phyloP scores from a whole-genome alignment of 2,113 vertebrate species.

The Bos javanicus region DNA sequence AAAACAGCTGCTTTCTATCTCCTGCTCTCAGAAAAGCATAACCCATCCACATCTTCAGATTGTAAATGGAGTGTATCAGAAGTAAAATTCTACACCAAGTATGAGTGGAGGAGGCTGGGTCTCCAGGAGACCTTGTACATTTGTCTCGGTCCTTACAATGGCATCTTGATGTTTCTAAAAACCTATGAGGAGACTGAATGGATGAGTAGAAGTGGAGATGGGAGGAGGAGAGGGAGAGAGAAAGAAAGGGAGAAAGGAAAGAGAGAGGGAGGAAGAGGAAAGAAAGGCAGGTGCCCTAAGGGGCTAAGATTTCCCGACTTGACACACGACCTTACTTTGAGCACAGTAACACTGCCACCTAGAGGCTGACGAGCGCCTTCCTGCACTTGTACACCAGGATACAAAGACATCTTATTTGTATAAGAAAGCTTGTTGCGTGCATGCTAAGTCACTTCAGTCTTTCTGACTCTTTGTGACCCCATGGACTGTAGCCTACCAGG shows the following conservation, averaged over 20 bases:
- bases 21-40: background rate
- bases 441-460: background rate
- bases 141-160: background rate
- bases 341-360: slow-evolving; percentile 84
- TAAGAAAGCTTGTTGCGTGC: background rate
- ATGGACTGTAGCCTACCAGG: background rate
- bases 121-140: background rate
- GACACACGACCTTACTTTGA: background rate
- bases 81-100: background rate
- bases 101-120: background rate
- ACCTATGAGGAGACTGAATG: background rate
- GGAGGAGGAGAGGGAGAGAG: background rate
- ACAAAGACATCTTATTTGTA: background rate
- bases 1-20: background rate
- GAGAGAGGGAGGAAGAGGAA: background rate
- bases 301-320: background rate
- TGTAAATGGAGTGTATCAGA: background rate
- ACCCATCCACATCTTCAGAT: background rate
- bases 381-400: accelerated
- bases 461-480: background rate
- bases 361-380: slow-evolving; percentile 50
- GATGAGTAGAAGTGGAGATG: background rate
- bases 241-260: background rate
- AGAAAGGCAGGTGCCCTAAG: background rate
- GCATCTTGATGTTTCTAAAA: background rate